phyloP scores from a whole-genome alignment of 1,140 invertebrate genomes.

The Drosophila lowei region DNA sequence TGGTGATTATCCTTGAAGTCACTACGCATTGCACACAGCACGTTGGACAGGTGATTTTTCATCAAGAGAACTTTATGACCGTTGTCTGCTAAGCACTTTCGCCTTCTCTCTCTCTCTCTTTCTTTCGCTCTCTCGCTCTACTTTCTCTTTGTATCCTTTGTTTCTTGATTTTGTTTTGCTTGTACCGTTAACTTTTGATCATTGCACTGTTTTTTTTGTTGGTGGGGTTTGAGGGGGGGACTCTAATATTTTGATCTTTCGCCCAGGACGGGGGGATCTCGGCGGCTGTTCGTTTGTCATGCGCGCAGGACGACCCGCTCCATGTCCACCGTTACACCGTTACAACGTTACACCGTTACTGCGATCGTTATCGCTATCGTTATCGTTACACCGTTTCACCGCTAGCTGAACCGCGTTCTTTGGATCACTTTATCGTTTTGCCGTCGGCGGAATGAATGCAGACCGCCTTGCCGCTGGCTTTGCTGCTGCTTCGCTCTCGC shows the following conservation, averaged over 20 bases:
- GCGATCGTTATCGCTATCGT: no score
- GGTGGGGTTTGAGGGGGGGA: slow-evolving; percentile 7
- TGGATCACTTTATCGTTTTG: slow-evolving; percentile 38
- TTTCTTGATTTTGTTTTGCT: neutral
- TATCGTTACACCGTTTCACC: neutral
- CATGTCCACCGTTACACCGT: slow-evolving; percentile 10
- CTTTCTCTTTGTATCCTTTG: slow-evolving; percentile 21
- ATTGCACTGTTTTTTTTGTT: slow-evolving; percentile 36
- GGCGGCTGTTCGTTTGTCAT: slow-evolving; percentile 23
- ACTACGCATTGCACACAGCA: slow-evolving; percentile 83
- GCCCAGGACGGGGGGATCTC: neutral
- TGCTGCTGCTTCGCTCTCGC: slow-evolving; percentile 11
- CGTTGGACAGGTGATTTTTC: slow-evolving; percentile 78
- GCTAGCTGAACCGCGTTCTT: neutral
- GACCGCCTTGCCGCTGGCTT: slow-evolving; percentile 31
- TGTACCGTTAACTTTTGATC: slow-evolving; percentile 27
- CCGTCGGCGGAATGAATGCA: slow-evolving; percentile 26
- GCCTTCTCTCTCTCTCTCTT: neutral
- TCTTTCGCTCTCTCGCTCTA: slow-evolving; percentile 10
- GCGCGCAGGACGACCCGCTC: slow-evolving; percentile 16
- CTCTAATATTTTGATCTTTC: slow-evolving; percentile 29
- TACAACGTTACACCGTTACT: no score
- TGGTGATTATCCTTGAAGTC: slow-evolving; percentile 83
- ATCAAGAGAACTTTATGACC: slow-evolving; percentile 63
- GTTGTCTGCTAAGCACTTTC: slow-evolving; percentile 6